Percentiles rank a stretch among this genome's conserved stretches.
These are phyloP conservation scores for Sclerodermus sp. DNA, from an alignment of 2,888 invertebrate genomes.

Conservation along the genomic window DNA sequence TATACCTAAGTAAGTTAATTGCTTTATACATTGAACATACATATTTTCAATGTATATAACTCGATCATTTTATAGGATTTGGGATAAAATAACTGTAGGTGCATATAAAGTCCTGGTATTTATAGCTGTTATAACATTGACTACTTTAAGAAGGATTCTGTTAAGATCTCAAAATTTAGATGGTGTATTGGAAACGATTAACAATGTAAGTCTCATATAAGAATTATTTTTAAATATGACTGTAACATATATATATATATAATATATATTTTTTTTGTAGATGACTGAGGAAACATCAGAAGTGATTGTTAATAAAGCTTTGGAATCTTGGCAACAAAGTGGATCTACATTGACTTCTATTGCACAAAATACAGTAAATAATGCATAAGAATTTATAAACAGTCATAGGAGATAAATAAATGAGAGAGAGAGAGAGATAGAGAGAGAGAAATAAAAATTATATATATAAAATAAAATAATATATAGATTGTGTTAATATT, in stretches of 20 bases:
- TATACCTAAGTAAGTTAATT: slow-evolving; percentile 68
- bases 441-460: too few relatives aligned
- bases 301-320: slow-evolving; percentile 81
- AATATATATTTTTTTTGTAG: slow-evolving; percentile 57
- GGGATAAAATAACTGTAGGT: slow-evolving; percentile 87
- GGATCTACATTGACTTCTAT: slow-evolving; percentile 62
- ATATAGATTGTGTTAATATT: background rate
- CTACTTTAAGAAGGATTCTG: slow-evolving; percentile 70
- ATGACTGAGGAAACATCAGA: slow-evolving; percentile 80
- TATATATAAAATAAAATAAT: background rate
- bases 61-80: slow-evolving; percentile 65
- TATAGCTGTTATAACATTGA: slow-evolving; percentile 73
- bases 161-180: slow-evolving; percentile 65
- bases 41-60: background rate
- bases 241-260: slow-evolving; percentile 1
- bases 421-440: too few relatives aligned
- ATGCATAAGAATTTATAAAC: background rate
- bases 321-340: slow-evolving; percentile 84
- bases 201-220: slow-evolving; percentile 62
- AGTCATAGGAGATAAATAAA: too few relatives aligned
- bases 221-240: background rate
- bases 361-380: slow-evolving; percentile 35
- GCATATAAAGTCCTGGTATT: slow-evolving; percentile 81
- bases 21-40: background rate
- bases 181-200: slow-evolving; percentile 68